These are phyloP conservation scores for Caenorhabditis brenneri DNA, from an alignment of 1,140 invertebrate genomes.

Conservation along the genomic window DNA sequence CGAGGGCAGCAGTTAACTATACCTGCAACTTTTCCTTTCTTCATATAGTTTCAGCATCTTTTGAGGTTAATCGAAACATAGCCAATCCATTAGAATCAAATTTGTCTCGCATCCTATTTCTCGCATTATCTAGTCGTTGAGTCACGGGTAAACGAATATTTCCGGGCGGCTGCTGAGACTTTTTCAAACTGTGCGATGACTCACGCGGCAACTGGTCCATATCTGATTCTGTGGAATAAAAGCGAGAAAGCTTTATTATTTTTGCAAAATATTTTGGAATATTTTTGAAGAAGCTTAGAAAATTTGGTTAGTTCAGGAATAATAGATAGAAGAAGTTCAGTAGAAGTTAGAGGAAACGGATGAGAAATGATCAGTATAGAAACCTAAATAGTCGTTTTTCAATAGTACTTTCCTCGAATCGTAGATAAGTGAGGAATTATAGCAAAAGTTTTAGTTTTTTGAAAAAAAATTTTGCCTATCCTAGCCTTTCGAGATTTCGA, in stretches of 20 bases:
- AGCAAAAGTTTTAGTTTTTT: too few relatives aligned
- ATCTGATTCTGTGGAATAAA: neutral
- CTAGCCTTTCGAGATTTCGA: too few relatives aligned
- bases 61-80: neutral
- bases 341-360: too few relatives aligned
- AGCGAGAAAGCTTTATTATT: neutral
- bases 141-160: neutral
- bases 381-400: too few relatives aligned
- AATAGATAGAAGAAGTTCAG: too few relatives aligned
- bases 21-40: neutral
- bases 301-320: too few relatives aligned
- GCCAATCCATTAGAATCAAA: neutral
- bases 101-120: neutral
- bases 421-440: too few relatives aligned
- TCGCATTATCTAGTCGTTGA: neutral
- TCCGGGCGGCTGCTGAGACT: neutral
- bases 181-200: neutral
- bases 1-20: neutral
- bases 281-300: too few relatives aligned
- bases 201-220: slow-evolving; percentile 17
- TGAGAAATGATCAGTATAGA: too few relatives aligned
- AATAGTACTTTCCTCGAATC: too few relatives aligned
- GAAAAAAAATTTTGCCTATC: too few relatives aligned
- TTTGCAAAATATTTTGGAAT: neutral
- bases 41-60: neutral